phyloP scores from a whole-genome alignment of 2,113 vertebrate genomes.

The Callorhinus ursinus region DNA sequence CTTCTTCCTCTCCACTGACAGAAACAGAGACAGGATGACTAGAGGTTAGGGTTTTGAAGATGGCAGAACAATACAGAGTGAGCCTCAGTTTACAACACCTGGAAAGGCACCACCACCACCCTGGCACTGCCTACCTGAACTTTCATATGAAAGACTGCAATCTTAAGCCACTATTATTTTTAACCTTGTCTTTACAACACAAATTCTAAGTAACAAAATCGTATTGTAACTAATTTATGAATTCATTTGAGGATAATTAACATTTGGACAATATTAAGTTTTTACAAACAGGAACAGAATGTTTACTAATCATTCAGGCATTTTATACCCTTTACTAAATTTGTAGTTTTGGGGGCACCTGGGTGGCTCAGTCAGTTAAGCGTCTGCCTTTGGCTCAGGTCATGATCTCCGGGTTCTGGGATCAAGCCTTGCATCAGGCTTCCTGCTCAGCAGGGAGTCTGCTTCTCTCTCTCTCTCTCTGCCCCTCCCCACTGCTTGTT shows the following conservation, averaged over 20 bases:
- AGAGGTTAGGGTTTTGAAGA: background rate
- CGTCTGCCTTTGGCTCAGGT: too few species aligned
- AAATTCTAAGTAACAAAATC: background rate
- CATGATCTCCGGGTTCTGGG: too few species aligned
- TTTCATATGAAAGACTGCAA: background rate
- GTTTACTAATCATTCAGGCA: background rate
- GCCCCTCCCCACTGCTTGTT: too few species aligned
- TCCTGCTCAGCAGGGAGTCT: too few species aligned
- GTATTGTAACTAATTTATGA: background rate
- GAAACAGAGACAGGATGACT: background rate
- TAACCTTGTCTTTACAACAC: slow-evolving; percentile 9
- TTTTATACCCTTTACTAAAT: background rate
- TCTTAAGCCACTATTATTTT: background rate
- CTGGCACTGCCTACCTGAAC: background rate
- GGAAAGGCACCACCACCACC: background rate
- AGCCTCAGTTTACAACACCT: background rate
- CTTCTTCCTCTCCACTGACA: background rate
- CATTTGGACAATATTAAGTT: background rate
- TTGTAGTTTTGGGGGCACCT: background rate
- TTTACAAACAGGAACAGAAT: background rate
- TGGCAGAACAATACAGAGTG: background rate
- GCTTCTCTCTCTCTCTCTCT: too few species aligned
- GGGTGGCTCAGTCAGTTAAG: too few species aligned
- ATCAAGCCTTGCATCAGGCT: too few species aligned
- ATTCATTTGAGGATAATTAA: background rate